Evolutionary conservation across 2,113 vertebrate genomes (phyloP), one percentile per base, ranked within the genome.

Genomic region (Leiothrix lutea): DNA sequence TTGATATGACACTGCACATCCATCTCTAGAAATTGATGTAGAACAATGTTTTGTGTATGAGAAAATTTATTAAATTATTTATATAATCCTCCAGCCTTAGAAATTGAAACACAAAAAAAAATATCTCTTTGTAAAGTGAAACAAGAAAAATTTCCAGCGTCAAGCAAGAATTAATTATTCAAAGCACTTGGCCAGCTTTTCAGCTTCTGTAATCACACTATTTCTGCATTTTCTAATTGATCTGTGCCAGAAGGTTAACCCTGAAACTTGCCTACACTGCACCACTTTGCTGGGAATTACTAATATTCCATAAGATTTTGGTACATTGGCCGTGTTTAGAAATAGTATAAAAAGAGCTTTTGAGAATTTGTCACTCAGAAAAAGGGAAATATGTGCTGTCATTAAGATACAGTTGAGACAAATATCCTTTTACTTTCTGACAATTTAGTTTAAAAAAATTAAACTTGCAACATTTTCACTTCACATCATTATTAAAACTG

Each of bases 151-250:
- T 90, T 86, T 80, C 53, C 53, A 80, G 15, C 54, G 4, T 44
- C 70, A 90, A 90, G 90, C 35, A 92, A 61, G n/a, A 71, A 71
- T 74, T 95, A 97, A 80, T 89, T 90, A 61, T 82, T 90, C 45
- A 73, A 54, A 82, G 24, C 17, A 38, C 12, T 61, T 57, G 14
- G 18, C 14, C 53, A 85, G 23, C 5, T 85, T 89, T 80, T 56
- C 45, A 57, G 31, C 57, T 60, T 74, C 72, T 74, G 8, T 50
- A 92, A 62, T 77, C 75, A 73, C 42, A 71, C 6, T 36, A 1
- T 58, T 93, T 86, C 56, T 79, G 20, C 18, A 31, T 57, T 73
- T 24, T 40, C 35, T 40, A 75, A 53, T 48, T 79, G 45, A 67
- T 65, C 61, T 42, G 6, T 79, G 28, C 35, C 14, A 12, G n/a